Evolutionary conservation across 2,888 invertebrate genomes (phyloP).

Genomic region (Ecdyonurus torrentis): DNA sequence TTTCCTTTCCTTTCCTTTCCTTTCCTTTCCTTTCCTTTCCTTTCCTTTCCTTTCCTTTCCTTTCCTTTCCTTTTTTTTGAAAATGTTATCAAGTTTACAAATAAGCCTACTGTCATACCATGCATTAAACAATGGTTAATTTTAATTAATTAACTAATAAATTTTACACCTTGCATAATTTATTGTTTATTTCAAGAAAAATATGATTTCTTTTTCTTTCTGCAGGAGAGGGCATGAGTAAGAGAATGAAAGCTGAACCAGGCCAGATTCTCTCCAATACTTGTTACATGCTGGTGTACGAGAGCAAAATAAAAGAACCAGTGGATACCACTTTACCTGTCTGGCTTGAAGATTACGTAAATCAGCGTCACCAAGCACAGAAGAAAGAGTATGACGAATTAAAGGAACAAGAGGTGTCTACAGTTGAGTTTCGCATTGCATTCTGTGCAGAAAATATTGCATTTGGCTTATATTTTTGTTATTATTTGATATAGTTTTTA

Average conservation of each 20-base stretch:
- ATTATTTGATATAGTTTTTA: no score
- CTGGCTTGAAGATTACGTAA: background rate
- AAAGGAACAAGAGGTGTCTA: background rate
- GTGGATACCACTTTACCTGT: background rate
- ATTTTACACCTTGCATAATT: background rate
- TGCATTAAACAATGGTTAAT: no score
- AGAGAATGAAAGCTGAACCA: background rate
- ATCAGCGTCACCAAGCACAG: background rate
- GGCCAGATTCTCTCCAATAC: background rate
- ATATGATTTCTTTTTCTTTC: background rate
- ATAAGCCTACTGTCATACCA: no score
- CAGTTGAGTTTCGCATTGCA: no score
- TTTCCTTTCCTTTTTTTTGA: no score
- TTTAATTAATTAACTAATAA: no score
- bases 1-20: no score
- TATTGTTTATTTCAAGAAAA: background rate
- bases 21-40: no score
- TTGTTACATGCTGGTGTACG: background rate
- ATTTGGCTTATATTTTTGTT: no score
- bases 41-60: no score
- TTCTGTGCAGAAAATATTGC: no score
- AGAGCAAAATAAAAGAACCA: background rate
- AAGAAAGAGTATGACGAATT: background rate
- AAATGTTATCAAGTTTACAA: no score
- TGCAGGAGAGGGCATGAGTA: background rate